phyloP scores from a whole-genome alignment of 2,113 vertebrate genomes.

The Onychorhynchus coronatus region DNA sequence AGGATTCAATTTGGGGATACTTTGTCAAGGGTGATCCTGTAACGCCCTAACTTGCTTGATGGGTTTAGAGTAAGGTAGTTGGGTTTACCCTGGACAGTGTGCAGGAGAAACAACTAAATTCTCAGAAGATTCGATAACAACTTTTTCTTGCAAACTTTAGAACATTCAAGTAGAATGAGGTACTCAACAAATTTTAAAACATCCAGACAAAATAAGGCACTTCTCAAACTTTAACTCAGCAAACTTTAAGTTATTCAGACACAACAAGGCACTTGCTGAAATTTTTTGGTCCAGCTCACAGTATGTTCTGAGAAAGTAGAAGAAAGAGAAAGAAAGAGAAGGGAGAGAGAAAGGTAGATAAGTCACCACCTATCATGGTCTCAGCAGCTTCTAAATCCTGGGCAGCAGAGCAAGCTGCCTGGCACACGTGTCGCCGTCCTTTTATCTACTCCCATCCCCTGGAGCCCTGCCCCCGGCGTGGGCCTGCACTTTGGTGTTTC shows the following conservation, averaged over 20 bases:
- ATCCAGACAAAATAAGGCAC: neutral
- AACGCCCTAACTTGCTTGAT: fast-evolving
- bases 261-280: neutral
- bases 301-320: neutral
- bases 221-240: neutral
- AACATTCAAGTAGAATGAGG: neutral
- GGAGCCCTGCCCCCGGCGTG: neutral
- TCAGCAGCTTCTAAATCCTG: neutral
- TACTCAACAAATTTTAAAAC: neutral
- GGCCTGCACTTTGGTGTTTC: neutral
- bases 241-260: neutral
- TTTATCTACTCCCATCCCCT: neutral
- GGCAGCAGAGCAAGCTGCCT: neutral
- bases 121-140: neutral
- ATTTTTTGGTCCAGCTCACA: no score
- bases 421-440: neutral
- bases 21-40: neutral
- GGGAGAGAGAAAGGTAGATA: neutral
- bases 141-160: neutral
- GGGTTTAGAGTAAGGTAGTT: neutral
- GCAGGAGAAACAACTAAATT: neutral
- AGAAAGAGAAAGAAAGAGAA: neutral
- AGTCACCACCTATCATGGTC: neutral
- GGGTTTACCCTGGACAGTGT: neutral
- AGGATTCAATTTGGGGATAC: neutral